Percentiles rank a stretch among this genome's conserved stretches.
Conservation (phyloP, 2,797 vertebrate species). For the Crenichthys baileyi region DNA sequence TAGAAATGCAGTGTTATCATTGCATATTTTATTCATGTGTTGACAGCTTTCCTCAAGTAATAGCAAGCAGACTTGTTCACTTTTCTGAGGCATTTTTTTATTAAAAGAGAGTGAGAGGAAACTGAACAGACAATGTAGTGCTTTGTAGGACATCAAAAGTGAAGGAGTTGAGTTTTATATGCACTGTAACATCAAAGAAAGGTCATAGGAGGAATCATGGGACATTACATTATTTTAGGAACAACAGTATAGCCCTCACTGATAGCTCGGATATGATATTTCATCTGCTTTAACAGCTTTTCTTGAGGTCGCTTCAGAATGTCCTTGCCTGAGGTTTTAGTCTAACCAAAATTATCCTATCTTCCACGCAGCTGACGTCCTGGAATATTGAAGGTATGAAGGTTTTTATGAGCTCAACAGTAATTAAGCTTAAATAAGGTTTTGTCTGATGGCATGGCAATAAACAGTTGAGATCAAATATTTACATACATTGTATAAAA, state of each 20-base stretch:
- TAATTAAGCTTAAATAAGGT: neutral
- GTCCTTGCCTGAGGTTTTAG: neutral
- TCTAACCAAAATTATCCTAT: neutral
- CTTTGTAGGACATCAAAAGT: constrained; percentile 28
- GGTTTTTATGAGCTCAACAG: neutral
- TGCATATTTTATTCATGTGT: constrained; percentile 70
- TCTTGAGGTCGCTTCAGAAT: neutral
- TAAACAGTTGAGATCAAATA: neutral
- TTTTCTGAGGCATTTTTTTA: constrained; percentile 40
- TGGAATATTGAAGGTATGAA: neutral
- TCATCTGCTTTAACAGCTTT: neutral
- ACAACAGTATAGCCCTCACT: neutral
- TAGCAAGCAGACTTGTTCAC: constrained; percentile 14
- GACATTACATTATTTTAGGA: neutral
- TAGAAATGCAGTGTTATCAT: constrained; percentile 58
- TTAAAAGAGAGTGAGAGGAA: constrained; percentile 29
- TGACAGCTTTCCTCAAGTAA: constrained; percentile 44
- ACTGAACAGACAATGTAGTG: constrained; percentile 14
- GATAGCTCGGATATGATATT: neutral
- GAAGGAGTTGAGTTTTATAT: constrained; percentile 37
- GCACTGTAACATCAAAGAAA: constrained; percentile 61
- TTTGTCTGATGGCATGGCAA: neutral
- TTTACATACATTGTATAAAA: neutral
- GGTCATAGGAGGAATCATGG: constrained; percentile 51
- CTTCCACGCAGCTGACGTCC: neutral